Percentiles rank a stretch among this genome's conserved stretches.
Evolutionary conservation across 2,797 vertebrate species (phyloP).

Genomic region (Choloepus didactylus): DNA sequence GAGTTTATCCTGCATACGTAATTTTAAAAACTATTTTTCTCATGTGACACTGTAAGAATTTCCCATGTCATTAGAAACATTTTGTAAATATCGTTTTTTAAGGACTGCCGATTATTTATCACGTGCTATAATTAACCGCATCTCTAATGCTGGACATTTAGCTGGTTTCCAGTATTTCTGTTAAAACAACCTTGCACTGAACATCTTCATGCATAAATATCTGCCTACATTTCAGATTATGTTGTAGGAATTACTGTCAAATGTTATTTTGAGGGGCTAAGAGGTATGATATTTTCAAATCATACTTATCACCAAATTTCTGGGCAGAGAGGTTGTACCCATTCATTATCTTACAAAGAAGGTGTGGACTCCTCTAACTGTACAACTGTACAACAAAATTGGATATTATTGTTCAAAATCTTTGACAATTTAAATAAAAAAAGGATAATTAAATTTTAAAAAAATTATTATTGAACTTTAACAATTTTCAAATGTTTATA

Average conservation of each 20-base stretch:
- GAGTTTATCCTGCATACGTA: neutral
- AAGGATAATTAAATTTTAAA: neutral
- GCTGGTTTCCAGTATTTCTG: neutral
- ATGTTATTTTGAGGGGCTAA: neutral
- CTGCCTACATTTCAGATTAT: conserved; percentile 51
- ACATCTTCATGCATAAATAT: conserved; percentile 49
- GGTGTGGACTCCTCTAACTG: neutral
- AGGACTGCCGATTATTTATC: conserved; percentile 36
- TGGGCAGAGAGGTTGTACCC: neutral
- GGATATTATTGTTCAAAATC: neutral
- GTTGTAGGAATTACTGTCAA: conserved; percentile 48
- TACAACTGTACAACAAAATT: neutral
- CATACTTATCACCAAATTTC: neutral
- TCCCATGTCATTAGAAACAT: conserved; percentile 18
- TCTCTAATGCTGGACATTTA: conserved; percentile 5
- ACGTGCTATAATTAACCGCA: conserved; percentile 37
- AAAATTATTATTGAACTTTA: conserved; percentile 48
- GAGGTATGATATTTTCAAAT: conserved; percentile 31
- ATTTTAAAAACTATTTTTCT: conserved; percentile 54
- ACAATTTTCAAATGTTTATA: conserved; percentile 35
- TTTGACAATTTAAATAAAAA: conserved; percentile 50
- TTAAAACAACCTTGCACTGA: conserved; percentile 57
- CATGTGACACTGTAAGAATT: conserved; percentile 39
- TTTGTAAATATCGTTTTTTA: conserved; percentile 59
- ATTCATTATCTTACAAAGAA: neutral